phyloP scores from a whole-genome alignment of 2,113 vertebrate genomes.

The cattle (Bos taurus) region ARS-UCD2.0 NC_037337.1:60612001-60612500 shows the following conservation, averaged over 20 bases:
- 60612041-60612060: not conserved
- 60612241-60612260: not conserved
- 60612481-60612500: not conserved
- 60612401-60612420: not conserved
- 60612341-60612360: not conserved
- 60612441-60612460: not conserved
- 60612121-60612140: slow-evolving; percentile 10
- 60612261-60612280: not conserved
- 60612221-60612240: not conserved
- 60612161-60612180: not conserved
- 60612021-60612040: slow-evolving; percentile 1
- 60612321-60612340: not conserved
- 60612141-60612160: not conserved
- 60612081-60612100: not conserved
- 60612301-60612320: not conserved
- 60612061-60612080: not conserved
- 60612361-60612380: not conserved
- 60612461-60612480: not conserved
- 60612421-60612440: not conserved
- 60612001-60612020: not conserved
- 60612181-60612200: not conserved
- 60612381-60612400: not conserved
- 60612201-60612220: not conserved
- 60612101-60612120: not conserved
- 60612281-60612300: not conserved